Evolutionary conservation across 2,113 vertebrate species (phyloP).

Genomic region (Polypterus senegalus): DNA sequence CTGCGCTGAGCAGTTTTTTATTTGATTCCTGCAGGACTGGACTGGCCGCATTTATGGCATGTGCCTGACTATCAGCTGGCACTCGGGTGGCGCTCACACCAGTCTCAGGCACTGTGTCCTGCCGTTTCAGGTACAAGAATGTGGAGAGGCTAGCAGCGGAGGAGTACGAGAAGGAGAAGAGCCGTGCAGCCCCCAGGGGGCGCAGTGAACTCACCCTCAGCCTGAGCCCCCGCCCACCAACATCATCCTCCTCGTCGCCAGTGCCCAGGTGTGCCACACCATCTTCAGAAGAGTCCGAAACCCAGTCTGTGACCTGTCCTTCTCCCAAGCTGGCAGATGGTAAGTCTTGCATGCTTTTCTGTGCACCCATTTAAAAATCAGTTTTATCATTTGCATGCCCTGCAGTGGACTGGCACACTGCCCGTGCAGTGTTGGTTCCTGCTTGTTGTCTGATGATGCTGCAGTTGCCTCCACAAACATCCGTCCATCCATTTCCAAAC

Average conservation of each 20-base stretch:
- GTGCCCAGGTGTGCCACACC: constrained; percentile 42
- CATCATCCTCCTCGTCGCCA: constrained; percentile 34
- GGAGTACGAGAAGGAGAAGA: constrained; percentile 73
- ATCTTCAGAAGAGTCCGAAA: constrained; percentile 41
- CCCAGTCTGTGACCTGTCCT: constrained; percentile 18
- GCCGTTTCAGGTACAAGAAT: constrained; percentile 74
- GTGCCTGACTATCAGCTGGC: no score
- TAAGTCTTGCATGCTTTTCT: constrained; percentile 34
- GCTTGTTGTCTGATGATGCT: no score
- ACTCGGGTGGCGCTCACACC: no score
- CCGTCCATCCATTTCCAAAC: no score
- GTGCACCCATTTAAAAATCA: neutral
- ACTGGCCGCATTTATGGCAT: no score
- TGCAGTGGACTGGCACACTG: no score
- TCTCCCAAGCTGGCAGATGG: constrained; percentile 41
- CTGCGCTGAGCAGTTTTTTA: no score
- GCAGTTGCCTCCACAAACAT: no score
- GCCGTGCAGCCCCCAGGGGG: constrained; percentile 50
- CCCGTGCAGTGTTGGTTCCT: no score
- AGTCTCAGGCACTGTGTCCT: neutral
- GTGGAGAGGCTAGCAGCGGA: constrained; percentile 76
- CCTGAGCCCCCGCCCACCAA: constrained; percentile 46
- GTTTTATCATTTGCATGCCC: neutral
- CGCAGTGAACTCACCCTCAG: constrained; percentile 81
- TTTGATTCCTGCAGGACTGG: no score